phyloP scores from a whole-genome alignment of 2,797 vertebrate species.

The Scyliorhinus canicula region DNA sequence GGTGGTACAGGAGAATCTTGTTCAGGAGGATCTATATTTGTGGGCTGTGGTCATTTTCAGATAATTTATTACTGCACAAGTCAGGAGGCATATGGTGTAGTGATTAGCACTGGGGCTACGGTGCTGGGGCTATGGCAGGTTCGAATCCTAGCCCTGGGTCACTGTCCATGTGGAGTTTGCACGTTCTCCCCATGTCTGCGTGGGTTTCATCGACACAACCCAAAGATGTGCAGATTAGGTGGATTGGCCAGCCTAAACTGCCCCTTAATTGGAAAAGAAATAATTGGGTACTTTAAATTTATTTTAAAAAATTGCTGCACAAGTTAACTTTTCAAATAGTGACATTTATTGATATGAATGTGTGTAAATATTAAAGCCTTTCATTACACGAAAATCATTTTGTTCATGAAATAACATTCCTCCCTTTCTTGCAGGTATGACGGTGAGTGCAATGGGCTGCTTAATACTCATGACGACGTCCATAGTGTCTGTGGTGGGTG shows the following conservation, averaged over 20 bases:
- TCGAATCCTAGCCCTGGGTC: too few relatives aligned
- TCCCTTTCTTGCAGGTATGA: constrained; percentile 75
- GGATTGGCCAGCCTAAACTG: too few relatives aligned
- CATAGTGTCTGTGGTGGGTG: constrained; percentile 90
- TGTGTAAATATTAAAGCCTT: neutral
- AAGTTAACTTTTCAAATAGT: neutral
- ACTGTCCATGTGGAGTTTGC: too few relatives aligned
- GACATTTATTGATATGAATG: neutral
- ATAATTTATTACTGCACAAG: neutral
- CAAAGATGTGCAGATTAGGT: too few relatives aligned
- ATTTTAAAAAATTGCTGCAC: neutral
- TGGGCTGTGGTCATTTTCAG: neutral
- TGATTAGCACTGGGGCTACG: too few relatives aligned
- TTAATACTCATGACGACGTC: constrained; percentile 96
- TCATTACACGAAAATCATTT: too few relatives aligned
- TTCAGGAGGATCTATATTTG: neutral
- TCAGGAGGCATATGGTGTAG: too few relatives aligned
- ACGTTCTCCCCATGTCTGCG: too few relatives aligned
- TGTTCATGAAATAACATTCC: constrained; percentile 39
- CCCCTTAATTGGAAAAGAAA: too few relatives aligned
- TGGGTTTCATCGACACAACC: too few relatives aligned
- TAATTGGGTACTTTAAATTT: too few relatives aligned
- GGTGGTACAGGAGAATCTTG: neutral
- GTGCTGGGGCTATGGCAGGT: too few relatives aligned
- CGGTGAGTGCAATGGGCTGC: constrained; percentile 94